A percentile compares a stretch with the other conserved stretches of the same genome.
Evolutionary conservation across 2,797 vertebrate genomes (phyloP).

Genomic region (Pseudopleuronectes americanus): DNA sequence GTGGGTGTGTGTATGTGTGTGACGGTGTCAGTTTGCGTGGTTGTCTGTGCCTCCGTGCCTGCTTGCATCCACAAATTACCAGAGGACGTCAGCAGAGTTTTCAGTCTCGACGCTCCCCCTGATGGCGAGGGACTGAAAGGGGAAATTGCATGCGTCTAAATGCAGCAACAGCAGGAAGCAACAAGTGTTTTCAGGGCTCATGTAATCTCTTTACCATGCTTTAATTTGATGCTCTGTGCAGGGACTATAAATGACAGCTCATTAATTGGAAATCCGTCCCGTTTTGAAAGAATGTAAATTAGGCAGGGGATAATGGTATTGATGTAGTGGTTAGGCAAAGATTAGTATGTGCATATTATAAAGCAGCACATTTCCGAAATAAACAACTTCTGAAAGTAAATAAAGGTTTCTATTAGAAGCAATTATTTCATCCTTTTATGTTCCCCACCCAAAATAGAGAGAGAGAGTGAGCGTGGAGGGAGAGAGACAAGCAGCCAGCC

Average conservation of each 20-base stretch:
- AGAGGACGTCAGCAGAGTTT: slow-evolving; percentile 10
- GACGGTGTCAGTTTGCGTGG: not conserved
- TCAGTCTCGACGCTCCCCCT: slow-evolving; percentile 74
- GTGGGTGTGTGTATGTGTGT: not conserved
- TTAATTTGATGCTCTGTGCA: not conserved
- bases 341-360: not conserved
- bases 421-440: not conserved
- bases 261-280: not conserved
- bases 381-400: not conserved
- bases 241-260: not conserved
- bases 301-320: not conserved
- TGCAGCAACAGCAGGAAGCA: slow-evolving; percentile 15
- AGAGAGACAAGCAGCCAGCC: too few relatives aligned
- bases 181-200: slow-evolving; percentile 20
- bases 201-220: not conserved
- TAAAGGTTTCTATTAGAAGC: not conserved
- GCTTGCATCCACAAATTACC: slow-evolving; percentile 19
- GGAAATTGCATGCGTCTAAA: not conserved
- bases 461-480: too few relatives aligned
- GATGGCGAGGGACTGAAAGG: slow-evolving; percentile 44
- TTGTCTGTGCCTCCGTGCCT: not conserved
- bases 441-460: not conserved
- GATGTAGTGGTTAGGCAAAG: not conserved
- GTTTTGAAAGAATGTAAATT: not conserved
- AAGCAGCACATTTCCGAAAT: not conserved